Evolutionary conservation across 2,888 invertebrate genomes (phyloP).

Genomic region (Ditula angustiorana): DNA sequence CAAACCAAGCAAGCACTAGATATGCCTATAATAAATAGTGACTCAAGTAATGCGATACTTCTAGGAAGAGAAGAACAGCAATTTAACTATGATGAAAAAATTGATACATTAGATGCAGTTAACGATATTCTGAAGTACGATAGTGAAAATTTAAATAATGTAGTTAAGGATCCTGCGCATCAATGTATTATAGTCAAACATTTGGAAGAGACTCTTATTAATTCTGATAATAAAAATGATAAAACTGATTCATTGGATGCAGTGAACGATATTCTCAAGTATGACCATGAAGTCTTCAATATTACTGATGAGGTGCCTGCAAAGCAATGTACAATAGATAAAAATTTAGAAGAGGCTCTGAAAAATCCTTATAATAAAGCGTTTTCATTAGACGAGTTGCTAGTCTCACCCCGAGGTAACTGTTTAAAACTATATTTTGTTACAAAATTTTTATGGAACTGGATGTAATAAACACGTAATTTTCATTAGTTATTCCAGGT

Average conservation of each 20-base stretch:
- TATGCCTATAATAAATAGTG: conserved; percentile 18
- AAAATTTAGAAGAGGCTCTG: conserved; percentile 67
- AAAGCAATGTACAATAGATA: conserved; percentile 62
- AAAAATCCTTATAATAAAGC: conserved; percentile 56
- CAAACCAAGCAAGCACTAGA: conserved; percentile 2
- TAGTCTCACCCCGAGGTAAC: conserved; percentile 67
- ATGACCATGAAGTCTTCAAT: conserved; percentile 6
- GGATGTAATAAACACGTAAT: no score
- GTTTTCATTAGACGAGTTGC: conserved; percentile 62
- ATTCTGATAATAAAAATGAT: conserved; percentile 51
- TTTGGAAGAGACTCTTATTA: conserved; percentile 65
- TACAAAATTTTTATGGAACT: no score
- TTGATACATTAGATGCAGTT: conserved; percentile 17
- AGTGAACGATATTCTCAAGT: conserved; percentile 16
- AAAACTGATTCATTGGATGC: conserved; percentile 16
- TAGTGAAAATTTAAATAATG: conserved; percentile 1
- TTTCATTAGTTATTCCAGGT: conserved; percentile 47
- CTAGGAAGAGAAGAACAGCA: conserved; percentile 11
- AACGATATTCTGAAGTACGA: conserved; percentile 20
- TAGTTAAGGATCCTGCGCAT: conserved; percentile 3
- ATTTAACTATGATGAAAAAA: conserved; percentile 7
- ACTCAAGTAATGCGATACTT: neutral
- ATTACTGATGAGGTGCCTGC: neutral
- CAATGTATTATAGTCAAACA: conserved; percentile 67
- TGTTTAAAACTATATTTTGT: no score